Conservation (phyloP, 2,888 invertebrate genomes). For the Leptinotarsa peninsularis region DNA sequence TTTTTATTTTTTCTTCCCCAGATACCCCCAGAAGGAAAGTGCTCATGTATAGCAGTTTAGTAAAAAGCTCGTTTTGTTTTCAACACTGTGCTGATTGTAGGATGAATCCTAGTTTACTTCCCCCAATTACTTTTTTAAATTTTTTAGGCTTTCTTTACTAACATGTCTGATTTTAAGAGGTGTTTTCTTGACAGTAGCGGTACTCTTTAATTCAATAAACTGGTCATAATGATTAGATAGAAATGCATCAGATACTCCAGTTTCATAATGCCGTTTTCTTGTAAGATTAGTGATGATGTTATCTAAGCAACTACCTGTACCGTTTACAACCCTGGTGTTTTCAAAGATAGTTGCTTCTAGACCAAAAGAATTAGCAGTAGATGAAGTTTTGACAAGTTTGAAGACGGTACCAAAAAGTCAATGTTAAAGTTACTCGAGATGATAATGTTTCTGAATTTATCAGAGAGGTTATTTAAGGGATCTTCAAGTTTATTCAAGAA, state of each 20-base stretch:
- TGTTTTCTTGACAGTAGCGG: background rate
- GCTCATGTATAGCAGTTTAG: slow-evolving; percentile 6
- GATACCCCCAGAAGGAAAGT: background rate
- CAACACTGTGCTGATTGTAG: background rate
- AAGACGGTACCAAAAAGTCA: slow-evolving; percentile 15
- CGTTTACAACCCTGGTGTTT: slow-evolving; percentile 8
- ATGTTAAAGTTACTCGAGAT: background rate
- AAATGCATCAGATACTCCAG: background rate
- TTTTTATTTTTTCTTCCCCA: background rate
- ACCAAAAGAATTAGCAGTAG: background rate
- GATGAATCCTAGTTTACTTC: background rate
- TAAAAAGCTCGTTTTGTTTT: slow-evolving; percentile 4
- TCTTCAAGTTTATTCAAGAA: slow-evolving; percentile 18
- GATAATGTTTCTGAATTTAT: slow-evolving; percentile 15
- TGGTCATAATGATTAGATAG: slow-evolving; percentile 10
- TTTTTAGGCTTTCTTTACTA: background rate
- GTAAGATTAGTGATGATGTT: slow-evolving; percentile 10
- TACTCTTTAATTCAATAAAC: background rate
- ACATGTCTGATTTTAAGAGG: background rate
- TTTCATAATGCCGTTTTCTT: background rate
- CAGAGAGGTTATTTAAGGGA: slow-evolving; percentile 4
- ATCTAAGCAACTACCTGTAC: slow-evolving; percentile 11
- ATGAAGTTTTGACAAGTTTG: slow-evolving; percentile 3
- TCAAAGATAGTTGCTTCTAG: slow-evolving; percentile 16
- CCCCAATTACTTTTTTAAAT: background rate